Conservation (phyloP, 2,888 invertebrate genomes). For the Dryomyza anilis region DNA sequence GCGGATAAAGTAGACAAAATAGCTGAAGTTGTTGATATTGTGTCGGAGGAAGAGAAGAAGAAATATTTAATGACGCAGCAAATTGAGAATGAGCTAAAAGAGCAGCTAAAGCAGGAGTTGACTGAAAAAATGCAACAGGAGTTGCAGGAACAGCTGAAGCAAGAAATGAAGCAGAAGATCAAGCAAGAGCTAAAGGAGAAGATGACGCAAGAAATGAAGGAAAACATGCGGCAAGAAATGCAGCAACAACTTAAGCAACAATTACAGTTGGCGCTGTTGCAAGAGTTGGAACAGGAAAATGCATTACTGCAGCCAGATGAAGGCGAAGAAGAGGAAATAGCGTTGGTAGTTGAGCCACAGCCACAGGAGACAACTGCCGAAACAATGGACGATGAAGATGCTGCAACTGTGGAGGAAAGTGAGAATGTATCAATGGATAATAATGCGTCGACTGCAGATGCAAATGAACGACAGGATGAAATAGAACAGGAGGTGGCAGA, state of each 20-base stretch:
- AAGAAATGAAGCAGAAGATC: too few species aligned
- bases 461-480: conserved; percentile 27
- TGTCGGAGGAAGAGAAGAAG: background rate
- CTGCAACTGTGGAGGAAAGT: conserved; percentile 37
- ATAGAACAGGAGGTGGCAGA: background rate
- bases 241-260: too few species aligned
- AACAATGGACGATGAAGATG: conserved; percentile 15
- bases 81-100: conserved; percentile 9
- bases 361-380: background rate
- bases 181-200: too few species aligned
- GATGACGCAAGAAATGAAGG: too few species aligned
- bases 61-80: too few species aligned
- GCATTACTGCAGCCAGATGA: background rate
- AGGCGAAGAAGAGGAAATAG: conserved; percentile 16
- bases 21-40: conserved; percentile 8
- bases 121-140: too few species aligned
- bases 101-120: too few species aligned
- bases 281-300: too few species aligned
- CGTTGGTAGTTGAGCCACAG: background rate
- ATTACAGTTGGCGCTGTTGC: background rate
- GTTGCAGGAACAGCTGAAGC: too few species aligned
- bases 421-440: conserved; percentile 43
- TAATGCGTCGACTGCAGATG: conserved; percentile 35
- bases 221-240: background rate
- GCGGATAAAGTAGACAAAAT: conserved; percentile 22